phyloP scores from a whole-genome alignment of 2,113 vertebrate species.

The Cygnus buccinator region DNA sequence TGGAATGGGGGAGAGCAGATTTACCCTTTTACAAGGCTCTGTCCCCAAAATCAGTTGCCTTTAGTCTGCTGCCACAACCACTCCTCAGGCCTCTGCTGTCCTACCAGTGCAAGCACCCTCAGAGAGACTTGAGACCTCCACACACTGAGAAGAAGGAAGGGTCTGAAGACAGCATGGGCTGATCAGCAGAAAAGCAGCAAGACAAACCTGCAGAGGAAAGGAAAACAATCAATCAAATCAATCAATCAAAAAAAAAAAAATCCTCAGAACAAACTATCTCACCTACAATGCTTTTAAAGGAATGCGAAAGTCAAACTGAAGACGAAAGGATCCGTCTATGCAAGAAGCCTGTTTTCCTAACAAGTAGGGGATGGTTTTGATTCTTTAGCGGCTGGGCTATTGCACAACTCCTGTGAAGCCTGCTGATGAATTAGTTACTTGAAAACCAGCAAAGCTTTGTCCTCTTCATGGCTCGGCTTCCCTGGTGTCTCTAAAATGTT shows the following conservation, averaged over 20 bases:
- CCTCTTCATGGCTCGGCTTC: not conserved
- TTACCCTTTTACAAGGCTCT: not conserved
- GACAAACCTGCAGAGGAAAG: not conserved
- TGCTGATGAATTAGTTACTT: not conserved
- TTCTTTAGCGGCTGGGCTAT: not conserved
- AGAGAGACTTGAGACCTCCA: not conserved
- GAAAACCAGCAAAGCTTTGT: not conserved
- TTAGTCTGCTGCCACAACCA: not conserved
- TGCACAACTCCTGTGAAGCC: not conserved
- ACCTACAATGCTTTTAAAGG: not conserved
- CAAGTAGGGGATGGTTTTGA: not conserved
- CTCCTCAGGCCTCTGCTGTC: fast-evolving
- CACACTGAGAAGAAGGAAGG: not conserved
- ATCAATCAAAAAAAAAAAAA: not conserved
- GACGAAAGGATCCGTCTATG: fast-evolving
- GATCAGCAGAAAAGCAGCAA: not conserved
- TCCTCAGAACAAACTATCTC: not conserved
- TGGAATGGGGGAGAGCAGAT: not conserved
- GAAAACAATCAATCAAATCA: not conserved
- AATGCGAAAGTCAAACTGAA: not conserved
- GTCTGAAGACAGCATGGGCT: not conserved
- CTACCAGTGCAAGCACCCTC: not conserved
- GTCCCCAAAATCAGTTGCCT: not conserved
- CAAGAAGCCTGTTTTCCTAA: not conserved
- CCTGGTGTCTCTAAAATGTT: not conserved